These are phyloP conservation scores for Diaphora mendica DNA, from an alignment of 2,888 invertebrate species.

Conservation along the genomic window DNA sequence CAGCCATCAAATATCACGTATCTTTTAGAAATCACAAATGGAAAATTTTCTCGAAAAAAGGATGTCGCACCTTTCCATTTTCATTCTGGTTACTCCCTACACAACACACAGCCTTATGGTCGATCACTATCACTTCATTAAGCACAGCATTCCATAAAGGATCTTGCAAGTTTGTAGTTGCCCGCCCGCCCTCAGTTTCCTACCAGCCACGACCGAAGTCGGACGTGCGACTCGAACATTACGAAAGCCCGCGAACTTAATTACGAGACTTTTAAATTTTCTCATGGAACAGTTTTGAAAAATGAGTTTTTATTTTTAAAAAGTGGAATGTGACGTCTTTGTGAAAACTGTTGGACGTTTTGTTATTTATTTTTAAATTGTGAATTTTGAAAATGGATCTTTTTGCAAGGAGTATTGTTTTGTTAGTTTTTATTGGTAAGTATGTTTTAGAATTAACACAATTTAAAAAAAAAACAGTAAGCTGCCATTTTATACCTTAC, in stretches of 20 bases:
- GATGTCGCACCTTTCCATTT: neutral
- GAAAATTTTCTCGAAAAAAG: neutral
- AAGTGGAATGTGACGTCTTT: slow-evolving; percentile 1
- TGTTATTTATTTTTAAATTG: neutral
- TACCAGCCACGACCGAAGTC: slow-evolving; percentile 12
- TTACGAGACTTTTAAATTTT: slow-evolving; percentile 29
- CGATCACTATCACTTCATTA: slow-evolving; percentile 56
- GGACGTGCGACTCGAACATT: slow-evolving; percentile 23
- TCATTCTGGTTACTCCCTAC: slow-evolving; percentile 1
- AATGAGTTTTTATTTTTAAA: slow-evolving; percentile 18
- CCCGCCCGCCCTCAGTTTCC: slow-evolving; percentile 43
- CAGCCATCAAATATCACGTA: neutral
- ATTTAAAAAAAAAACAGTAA: neutral
- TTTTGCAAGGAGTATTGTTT: slow-evolving; percentile 50
- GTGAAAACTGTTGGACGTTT: slow-evolving; percentile 8
- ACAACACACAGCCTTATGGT: slow-evolving; percentile 32
- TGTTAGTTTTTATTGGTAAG: slow-evolving; percentile 57
- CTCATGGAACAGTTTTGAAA: slow-evolving; percentile 3
- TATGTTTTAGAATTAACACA: slow-evolving; percentile 16
- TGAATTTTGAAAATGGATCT: slow-evolving; percentile 61
- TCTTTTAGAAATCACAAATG: neutral
- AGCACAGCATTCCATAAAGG: slow-evolving; percentile 35
- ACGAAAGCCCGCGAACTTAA: slow-evolving; percentile 40
- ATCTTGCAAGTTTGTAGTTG: slow-evolving; percentile 27
- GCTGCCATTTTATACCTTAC: neutral